Percentiles rank a stretch among this genome's conserved stretches.
Conservation (phyloP, 2,797 vertebrate genomes). For the Chelmon rostratus region DNA sequence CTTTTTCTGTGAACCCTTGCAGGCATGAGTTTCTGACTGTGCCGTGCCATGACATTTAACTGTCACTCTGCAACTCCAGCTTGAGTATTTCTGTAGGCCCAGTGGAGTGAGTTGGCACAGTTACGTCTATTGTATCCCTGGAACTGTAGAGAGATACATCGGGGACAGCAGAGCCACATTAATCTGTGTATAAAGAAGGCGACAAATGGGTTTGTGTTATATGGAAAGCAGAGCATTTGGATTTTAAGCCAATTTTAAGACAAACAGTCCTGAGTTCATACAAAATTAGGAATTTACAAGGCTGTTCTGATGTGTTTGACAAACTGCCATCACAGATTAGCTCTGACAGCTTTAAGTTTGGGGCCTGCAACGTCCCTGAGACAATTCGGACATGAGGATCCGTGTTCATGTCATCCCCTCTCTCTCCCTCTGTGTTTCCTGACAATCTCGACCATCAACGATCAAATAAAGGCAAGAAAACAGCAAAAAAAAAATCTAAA, state of each 20-base stretch:
- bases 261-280: neutral
- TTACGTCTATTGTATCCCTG: constrained; percentile 34
- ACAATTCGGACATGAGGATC: neutral
- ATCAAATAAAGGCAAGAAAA: neutral
- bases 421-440: neutral
- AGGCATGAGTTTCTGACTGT: constrained; percentile 2
- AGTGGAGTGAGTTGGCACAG: constrained; percentile 24
- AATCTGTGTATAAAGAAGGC: neutral
- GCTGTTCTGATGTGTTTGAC: neutral
- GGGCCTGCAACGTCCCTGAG: neutral
- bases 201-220: neutral
- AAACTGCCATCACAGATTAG: neutral
- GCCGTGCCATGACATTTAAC: constrained; percentile 26
- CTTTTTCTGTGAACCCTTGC: neutral
- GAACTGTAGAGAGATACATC: constrained; percentile 15
- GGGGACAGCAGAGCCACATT: neutral
- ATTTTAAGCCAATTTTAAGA: constrained; percentile 1
- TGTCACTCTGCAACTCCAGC: constrained; percentile 21
- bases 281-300: neutral
- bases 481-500: neutral
- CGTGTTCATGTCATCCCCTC: neutral
- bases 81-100: constrained; percentile 38
- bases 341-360: constrained; percentile 6
- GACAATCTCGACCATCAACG: neutral
- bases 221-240: neutral